Conservation (phyloP, 2,113 vertebrate genomes). For the Rostratula benghalensis region DNA sequence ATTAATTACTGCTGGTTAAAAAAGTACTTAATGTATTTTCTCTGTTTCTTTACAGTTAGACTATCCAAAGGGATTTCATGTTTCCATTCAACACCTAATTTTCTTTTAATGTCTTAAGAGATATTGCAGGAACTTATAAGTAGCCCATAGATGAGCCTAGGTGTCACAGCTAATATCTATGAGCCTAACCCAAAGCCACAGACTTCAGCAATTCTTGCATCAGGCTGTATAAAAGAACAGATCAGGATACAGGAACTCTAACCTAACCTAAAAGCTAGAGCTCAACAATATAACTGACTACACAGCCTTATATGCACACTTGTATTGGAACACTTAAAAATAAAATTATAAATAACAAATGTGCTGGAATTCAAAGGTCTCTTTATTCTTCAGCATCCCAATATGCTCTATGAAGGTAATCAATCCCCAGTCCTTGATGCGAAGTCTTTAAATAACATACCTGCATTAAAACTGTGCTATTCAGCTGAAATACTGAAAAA, state of each 20-base stretch:
- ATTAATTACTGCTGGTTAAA: background rate
- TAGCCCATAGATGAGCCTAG: background rate
- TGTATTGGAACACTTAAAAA: background rate
- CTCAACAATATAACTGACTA: background rate
- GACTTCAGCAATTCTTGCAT: background rate
- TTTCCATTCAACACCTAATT: background rate
- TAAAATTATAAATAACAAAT: background rate
- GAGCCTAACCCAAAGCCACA: background rate
- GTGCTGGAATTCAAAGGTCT: background rate
- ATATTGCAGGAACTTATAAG: background rate
- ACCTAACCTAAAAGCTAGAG: background rate
- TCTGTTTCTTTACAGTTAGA: background rate
- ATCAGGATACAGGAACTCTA: background rate
- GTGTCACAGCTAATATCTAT: background rate
- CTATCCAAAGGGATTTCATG: background rate
- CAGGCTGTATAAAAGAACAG: background rate
- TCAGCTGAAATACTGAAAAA: background rate
- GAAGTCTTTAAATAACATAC: background rate
- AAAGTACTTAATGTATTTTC: background rate
- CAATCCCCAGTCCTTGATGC: background rate
- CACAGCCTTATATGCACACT: background rate
- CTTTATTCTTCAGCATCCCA: background rate
- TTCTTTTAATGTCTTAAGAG: background rate
- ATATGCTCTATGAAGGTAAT: background rate
- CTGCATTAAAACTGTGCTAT: background rate